These are phyloP conservation scores for Otocyon megalotis DNA, from an alignment of 2,113 vertebrate genomes.

Conservation along the genomic window DNA sequence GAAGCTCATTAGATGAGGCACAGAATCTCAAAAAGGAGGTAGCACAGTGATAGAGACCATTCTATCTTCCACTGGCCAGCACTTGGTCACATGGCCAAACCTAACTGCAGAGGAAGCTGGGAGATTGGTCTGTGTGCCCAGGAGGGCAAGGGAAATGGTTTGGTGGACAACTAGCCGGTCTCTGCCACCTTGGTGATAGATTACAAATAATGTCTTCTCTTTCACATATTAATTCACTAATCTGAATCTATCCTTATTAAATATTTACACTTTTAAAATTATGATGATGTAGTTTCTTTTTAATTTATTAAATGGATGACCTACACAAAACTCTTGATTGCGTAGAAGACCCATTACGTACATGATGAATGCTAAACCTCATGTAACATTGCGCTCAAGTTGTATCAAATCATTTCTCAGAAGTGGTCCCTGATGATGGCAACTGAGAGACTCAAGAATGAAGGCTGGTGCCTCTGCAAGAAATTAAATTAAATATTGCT, in stretches of 20 bases:
- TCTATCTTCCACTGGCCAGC: neutral
- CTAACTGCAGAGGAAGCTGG: neutral
- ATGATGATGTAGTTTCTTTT: neutral
- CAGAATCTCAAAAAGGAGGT: neutral
- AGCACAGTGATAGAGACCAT: neutral
- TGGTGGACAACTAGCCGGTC: neutral
- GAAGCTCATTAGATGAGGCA: neutral
- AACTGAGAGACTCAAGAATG: neutral
- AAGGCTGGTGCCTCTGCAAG: neutral
- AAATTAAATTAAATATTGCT: slow-evolving; percentile 30
- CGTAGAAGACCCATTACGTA: neutral
- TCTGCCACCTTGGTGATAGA: neutral
- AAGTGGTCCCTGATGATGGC: neutral
- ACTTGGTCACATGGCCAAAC: neutral
- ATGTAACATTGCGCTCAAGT: neutral
- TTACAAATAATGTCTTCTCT: neutral
- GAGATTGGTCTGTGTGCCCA: neutral
- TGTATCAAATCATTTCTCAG: neutral
- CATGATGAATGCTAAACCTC: neutral
- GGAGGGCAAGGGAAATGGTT: neutral
- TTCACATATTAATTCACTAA: neutral
- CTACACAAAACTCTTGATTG: neutral
- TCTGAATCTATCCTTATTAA: neutral
- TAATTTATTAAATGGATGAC: slow-evolving; percentile 1
- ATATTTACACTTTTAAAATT: neutral